Conservation (phyloP, 2,888 invertebrate species). For the Hydriomena furcata region DNA sequence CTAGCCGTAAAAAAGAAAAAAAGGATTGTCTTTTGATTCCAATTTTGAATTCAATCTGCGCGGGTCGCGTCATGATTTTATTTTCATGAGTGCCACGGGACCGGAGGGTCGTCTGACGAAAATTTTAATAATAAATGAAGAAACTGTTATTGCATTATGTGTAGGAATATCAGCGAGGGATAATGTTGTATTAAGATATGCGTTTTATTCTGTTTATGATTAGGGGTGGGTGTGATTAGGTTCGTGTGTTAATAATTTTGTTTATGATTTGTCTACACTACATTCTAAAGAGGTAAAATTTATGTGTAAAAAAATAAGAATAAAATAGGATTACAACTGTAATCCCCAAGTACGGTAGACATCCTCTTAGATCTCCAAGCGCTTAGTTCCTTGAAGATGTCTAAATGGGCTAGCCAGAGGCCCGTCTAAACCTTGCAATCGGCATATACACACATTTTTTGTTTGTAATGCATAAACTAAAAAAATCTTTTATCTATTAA, state of each 20-base stretch:
- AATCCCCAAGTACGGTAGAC: no score
- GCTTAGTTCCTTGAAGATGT: no score
- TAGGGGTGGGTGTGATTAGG: slow-evolving; percentile 24
- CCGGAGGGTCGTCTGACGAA: slow-evolving; percentile 48
- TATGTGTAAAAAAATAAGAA: no score
- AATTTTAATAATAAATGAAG: slow-evolving; percentile 68
- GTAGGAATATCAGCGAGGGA: slow-evolving; percentile 23
- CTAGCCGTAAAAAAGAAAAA: slow-evolving; percentile 72
- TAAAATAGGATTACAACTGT: no score
- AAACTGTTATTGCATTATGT: slow-evolving; percentile 32
- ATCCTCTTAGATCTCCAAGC: no score
- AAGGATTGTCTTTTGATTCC: slow-evolving; percentile 80
- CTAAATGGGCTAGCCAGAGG: no score
- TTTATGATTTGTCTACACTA: slow-evolving; percentile 21
- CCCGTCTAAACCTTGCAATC: no score
- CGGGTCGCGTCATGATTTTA: slow-evolving; percentile 80
- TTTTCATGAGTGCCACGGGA: slow-evolving; percentile 79
- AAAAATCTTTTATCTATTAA: no score
- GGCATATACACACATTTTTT: no score
- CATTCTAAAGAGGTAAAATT: slow-evolving; percentile 2
- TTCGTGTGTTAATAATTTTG: slow-evolving; percentile 27
- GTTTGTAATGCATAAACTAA: no score
- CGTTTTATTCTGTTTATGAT: slow-evolving; percentile 26
- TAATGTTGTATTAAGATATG: slow-evolving; percentile 22
- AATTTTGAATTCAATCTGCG: slow-evolving; percentile 80